Conservation (phyloP, 2,113 vertebrate species). For the Odocoileus virginianus region DNA sequence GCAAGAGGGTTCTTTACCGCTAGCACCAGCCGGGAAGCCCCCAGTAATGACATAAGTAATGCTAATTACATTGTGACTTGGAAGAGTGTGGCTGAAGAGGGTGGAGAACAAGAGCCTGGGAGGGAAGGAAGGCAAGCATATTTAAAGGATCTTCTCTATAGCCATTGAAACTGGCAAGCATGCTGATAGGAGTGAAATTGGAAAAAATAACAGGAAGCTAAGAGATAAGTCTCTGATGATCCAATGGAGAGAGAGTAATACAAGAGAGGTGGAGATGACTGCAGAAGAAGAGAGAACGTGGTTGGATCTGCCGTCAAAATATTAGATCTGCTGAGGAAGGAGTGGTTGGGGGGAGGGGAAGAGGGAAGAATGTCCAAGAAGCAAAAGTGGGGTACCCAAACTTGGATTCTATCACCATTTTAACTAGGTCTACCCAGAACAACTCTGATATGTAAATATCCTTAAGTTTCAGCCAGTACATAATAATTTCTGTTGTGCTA, state of each 20-base stretch:
- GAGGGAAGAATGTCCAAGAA: not conserved
- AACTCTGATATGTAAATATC: not conserved
- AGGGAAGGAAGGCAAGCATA: not conserved
- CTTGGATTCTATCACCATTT: too few species aligned
- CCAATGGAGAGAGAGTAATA: not conserved
- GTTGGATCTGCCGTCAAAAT: not conserved
- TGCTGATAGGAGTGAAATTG: not conserved
- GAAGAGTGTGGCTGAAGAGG: not conserved
- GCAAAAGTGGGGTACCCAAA: rapidly evolving
- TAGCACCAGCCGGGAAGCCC: not conserved
- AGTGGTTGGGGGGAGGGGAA: too few species aligned
- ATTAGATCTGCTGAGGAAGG: not conserved
- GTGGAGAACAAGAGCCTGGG: not conserved
- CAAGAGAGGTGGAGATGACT: not conserved
- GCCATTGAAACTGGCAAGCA: not conserved
- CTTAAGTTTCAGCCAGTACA: not conserved
- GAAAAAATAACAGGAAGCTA: not conserved
- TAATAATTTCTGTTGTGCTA: not conserved
- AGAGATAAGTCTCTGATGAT: not conserved
- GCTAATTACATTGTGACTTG: not conserved
- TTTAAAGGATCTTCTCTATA: not conserved
- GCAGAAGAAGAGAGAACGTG: not conserved
- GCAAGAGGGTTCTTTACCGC: not conserved
- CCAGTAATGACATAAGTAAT: not conserved
- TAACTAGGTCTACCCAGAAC: not conserved